These are phyloP conservation scores for Chionodraco myersi DNA, from an alignment of 2,113 vertebrate species.

Conservation along the genomic window DNA sequence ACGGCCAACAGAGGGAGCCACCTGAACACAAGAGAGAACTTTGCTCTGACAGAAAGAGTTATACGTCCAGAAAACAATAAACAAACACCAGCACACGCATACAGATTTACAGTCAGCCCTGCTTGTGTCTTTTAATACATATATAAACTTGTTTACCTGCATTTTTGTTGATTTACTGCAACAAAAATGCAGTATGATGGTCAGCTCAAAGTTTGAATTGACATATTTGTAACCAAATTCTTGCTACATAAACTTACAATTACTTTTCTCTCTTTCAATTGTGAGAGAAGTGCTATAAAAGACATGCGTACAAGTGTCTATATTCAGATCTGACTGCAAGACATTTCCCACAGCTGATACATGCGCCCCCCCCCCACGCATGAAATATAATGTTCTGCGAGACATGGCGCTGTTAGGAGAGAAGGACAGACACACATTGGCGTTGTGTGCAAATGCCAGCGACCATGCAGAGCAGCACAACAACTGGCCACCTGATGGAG, in stretches of 20 bases:
- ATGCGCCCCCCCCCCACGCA: conserved; percentile 30
- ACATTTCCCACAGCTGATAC: conserved; percentile 29
- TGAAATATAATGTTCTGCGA: conserved; percentile 40
- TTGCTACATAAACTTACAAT: background rate
- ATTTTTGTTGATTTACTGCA: conserved; percentile 1
- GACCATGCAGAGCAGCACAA: conserved; percentile 75
- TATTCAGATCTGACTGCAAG: conserved; percentile 67
- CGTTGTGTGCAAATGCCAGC: conserved; percentile 56
- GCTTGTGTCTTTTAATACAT: background rate
- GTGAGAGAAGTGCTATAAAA: background rate
- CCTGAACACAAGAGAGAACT: conserved; percentile 48
- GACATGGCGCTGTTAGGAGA: conserved; percentile 49
- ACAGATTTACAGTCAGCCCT: conserved; percentile 74
- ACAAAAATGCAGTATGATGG: background rate
- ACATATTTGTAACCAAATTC: background rate
- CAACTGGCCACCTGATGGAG: conserved; percentile 59
- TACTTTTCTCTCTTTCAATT: background rate
- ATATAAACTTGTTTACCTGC: background rate
- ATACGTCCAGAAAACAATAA: conserved; percentile 17
- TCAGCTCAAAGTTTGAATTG: background rate
- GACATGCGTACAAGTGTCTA: background rate
- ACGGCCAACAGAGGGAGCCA: conserved; percentile 75
- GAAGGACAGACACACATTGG: conserved; percentile 49
- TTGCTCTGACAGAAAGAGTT: conserved; percentile 19
- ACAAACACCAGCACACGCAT: conserved; percentile 23